Conservation (phyloP, 1,140 invertebrate genomes). For the Bombus polaris region DNA sequence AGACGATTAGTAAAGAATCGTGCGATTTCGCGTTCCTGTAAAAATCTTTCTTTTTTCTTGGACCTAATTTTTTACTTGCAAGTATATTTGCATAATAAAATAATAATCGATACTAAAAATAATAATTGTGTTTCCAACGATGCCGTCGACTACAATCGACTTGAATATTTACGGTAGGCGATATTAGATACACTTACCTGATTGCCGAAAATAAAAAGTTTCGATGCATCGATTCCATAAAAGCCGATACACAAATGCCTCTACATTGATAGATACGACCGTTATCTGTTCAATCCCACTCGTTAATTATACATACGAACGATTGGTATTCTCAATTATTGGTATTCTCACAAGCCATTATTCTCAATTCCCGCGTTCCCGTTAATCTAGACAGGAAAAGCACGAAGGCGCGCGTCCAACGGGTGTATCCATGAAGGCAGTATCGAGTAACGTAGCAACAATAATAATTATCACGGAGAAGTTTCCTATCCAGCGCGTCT, state of each 20-base stretch:
- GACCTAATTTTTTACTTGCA: background rate
- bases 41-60: background rate
- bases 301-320: slow-evolving; percentile 1
- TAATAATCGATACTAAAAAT: too few relatives aligned
- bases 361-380: background rate
- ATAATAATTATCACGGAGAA: slow-evolving; percentile 56
- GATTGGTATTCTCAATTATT: slow-evolving; percentile 2
- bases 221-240: background rate
- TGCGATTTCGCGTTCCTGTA: background rate
- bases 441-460: slow-evolving; percentile 43
- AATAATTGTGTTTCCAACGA: too few relatives aligned
- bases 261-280: too few relatives aligned
- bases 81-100: too few relatives aligned
- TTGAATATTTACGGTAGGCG: too few relatives aligned
- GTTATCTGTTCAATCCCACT: background rate
- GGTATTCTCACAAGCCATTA: background rate
- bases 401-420: background rate
- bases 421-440: background rate
- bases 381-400: slow-evolving; percentile 24
- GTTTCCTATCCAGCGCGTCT: slow-evolving; percentile 32
- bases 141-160: too few relatives aligned
- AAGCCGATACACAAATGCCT: too few relatives aligned
- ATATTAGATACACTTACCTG: background rate
- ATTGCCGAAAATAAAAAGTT: too few relatives aligned
- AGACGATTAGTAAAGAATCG: background rate